A percentile compares a stretch with the other conserved stretches of the same genome.
Evolutionary conservation across 2,113 vertebrate species (phyloP).

Genomic region (Gallinago paraguaiae): DNA sequence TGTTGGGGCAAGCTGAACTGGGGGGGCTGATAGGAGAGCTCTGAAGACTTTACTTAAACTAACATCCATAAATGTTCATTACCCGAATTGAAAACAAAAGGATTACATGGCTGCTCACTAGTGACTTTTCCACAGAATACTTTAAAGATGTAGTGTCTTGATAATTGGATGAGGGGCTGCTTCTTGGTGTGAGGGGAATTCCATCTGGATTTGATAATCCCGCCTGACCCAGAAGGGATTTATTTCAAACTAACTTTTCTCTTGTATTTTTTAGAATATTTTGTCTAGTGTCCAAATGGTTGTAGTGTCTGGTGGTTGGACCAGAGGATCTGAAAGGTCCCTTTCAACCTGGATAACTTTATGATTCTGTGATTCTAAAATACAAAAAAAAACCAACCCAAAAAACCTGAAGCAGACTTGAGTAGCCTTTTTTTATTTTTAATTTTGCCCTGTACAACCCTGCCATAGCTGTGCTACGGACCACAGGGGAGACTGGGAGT

Average conservation of each 20-base stretch:
- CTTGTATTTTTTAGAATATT: background rate
- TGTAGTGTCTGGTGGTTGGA: no score
- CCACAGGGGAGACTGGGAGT: background rate
- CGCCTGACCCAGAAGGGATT: background rate
- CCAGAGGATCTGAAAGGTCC: no score
- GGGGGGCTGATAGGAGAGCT: background rate
- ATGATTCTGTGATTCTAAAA: no score
- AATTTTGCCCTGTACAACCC: rapidly evolving
- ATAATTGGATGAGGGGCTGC: background rate
- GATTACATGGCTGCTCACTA: background rate
- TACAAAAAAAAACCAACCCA: background rate
- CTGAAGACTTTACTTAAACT: background rate
- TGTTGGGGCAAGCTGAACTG: background rate
- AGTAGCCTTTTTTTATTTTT: background rate
- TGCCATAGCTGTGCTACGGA: background rate
- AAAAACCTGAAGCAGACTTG: background rate
- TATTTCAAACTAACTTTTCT: background rate
- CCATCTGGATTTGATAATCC: slow-evolving; percentile 26
- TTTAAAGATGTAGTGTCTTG: background rate
- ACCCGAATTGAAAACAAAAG: background rate
- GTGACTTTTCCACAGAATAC: background rate
- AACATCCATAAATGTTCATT: background rate
- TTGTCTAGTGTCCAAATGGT: background rate
- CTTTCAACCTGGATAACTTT: no score
- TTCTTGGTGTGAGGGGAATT: background rate